Evolutionary conservation across 2,888 invertebrate species (phyloP), one percentile per base, ranked within the genome.

Genomic region (Sinopyrophorus schimmeli): DNA sequence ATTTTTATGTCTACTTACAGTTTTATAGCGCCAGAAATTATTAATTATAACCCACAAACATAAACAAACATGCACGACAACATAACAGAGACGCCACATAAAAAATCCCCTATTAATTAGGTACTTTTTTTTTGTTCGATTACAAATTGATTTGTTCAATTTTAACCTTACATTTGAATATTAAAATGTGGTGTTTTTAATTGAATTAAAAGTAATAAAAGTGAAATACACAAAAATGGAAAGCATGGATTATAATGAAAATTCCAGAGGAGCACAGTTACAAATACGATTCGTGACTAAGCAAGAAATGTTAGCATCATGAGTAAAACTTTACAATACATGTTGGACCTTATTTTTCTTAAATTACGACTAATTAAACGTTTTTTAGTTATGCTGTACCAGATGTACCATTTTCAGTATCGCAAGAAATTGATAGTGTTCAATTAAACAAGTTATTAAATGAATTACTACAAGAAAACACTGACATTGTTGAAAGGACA

Each of bases 301-400:
- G 76, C 90, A 91, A 69, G 80, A 83, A 69, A 80, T 83, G 91
- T 90, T 76, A 80, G 86, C 80, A 50, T 24, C 12, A 21, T n/a
- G n/a, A 16, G 9, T 6, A 10, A 23, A 14, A 15, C 5, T 23
- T 3, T 2, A n/a, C 3, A 0, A 16, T 34, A 17, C n/a, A 20
- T 16, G 12, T 12, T 38, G 21, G 28, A 23, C 30, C 35, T 38
- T 40, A 39, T 9, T n/a, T n/a, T n/a, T n/a, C n/a, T n/a, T n/a
- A n/a, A n/a, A n/a, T 27, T 35, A 6, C 5, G 17, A 9, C 18
- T 23, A 2, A 7, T 31, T 21, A 26, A n/a, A n/a, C n/a, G n/a
- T n/a, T n/a, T n/a, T 75, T 56, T 69, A 94, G 94, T 60, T 92
- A 86, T 80, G 89, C 93, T 4, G 86, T 95, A 31, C 86, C 93